Conservation (phyloP, 2,888 invertebrate species). For the Archaeoteleia sp. region DNA sequence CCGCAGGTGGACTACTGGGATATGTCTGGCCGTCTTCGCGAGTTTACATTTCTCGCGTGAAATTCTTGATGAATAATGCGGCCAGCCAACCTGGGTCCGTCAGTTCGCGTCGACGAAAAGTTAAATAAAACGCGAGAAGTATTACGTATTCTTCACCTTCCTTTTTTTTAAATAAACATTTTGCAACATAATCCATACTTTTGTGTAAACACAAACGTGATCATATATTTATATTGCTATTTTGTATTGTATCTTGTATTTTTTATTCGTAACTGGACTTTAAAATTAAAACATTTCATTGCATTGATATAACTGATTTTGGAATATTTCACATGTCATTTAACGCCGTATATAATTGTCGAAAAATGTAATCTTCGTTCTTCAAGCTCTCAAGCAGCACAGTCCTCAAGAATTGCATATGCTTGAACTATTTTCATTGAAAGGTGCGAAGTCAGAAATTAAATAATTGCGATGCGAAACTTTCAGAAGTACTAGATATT, state of each 20-base stretch:
- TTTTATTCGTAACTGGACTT: too few species aligned
- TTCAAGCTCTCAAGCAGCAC: too few species aligned
- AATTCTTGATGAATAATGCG: conserved; percentile 5
- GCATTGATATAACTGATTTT: not conserved
- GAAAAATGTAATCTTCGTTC: too few species aligned
- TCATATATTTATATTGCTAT: not conserved
- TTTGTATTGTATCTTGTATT: too few species aligned
- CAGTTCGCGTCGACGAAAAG: conserved; percentile 15
- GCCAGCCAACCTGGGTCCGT: conserved; percentile 14
- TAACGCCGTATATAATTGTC: not conserved
- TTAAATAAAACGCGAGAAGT: conserved; percentile 25
- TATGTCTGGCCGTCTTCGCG: conserved; percentile 8
- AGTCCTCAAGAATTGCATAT: conserved; percentile 8
- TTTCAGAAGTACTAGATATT: conserved; percentile 25
- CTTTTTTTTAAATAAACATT: conserved; percentile 4
- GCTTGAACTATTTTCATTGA: conserved; percentile 38
- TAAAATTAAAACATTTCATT: not conserved
- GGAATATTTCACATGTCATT: not conserved
- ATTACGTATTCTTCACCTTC: conserved; percentile 1
- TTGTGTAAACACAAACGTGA: conserved; percentile 5
- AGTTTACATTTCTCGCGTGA: conserved; percentile 13
- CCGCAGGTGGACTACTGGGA: not conserved
- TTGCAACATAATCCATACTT: not conserved
- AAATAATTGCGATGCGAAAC: conserved; percentile 30
- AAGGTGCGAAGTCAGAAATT: conserved; percentile 46